phyloP scores from a whole-genome alignment of 1,140 invertebrate species.

The Argopecten irradians region DNA sequence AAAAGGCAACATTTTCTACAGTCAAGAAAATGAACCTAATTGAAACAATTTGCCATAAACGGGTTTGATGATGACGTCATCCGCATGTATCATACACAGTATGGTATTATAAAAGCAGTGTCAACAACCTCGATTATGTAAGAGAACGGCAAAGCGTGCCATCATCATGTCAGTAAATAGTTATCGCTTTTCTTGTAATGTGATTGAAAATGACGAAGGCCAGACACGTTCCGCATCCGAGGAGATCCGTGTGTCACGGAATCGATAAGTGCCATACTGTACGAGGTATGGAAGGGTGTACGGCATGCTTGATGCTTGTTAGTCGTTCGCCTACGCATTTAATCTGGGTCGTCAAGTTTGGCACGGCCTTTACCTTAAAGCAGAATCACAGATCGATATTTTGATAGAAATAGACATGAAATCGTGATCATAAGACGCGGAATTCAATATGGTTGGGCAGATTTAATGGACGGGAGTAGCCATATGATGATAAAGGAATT shows the following conservation, averaged over 20 bases:
- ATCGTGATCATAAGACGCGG: not conserved
- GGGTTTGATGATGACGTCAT: too few relatives aligned
- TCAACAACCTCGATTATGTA: too few relatives aligned
- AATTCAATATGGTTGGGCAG: not conserved
- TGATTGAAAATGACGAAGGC: not conserved
- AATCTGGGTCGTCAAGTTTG: not conserved
- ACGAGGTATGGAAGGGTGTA: not conserved
- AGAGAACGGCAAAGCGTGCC: not conserved
- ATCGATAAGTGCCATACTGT: not conserved
- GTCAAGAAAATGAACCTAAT: too few relatives aligned
- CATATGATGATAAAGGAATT: not conserved
- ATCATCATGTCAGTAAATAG: not conserved
- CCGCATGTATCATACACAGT: too few relatives aligned
- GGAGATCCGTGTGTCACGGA: not conserved
- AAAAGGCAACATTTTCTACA: too few relatives aligned
- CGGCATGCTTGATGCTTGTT: not conserved
- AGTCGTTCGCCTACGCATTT: not conserved
- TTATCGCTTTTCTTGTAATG: not conserved
- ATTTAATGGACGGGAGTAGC: not conserved
- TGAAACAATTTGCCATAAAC: too few relatives aligned
- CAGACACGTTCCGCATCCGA: not conserved
- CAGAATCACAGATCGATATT: not conserved
- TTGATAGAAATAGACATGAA: not conserved
- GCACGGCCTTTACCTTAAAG: not conserved
- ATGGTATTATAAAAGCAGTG: too few relatives aligned